Evolutionary conservation across 2,888 invertebrate genomes (phyloP), one percentile per base, ranked within the genome.

Genomic region (Melinopterus prodromus): DNA sequence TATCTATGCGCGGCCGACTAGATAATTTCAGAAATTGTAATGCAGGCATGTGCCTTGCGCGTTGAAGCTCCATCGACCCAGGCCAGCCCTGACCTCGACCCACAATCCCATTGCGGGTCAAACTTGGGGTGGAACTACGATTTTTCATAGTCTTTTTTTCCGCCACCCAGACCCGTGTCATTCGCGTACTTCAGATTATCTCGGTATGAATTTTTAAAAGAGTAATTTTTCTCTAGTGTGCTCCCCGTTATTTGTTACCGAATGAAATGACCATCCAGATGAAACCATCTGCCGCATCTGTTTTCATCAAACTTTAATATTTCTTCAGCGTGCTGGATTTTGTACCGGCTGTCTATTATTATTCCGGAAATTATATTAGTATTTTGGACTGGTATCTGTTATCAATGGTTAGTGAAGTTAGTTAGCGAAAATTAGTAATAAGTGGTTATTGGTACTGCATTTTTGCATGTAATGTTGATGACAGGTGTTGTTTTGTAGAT

Each of bases 41-140:
- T 79, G 79, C 79, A 79, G 76, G 79, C 35, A 69, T 76, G 70
- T 35, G 69, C 16, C 76, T 35, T 83, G 83, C 83, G 82, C 82
- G 81, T 79, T 80, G 84, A 81, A 84, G 87, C 88, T 88, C 85
- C 86, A 88, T 87, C 87, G 87, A 87, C 86, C 53, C 86, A 86
- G 87, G 84, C 87, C 86, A 87, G 86, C 87, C 88, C 87, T 88
- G 88, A 87, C 88, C 88, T 88, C 87, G 88, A 87, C 88, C 87
- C 86, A 88, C 86, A 88, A 84, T 84, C 83, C 74, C 82, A 84
- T 84, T 84, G 83, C 87, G 84, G 87, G 87, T 87, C 85, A 85
- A 85, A 84, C 84, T 85, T 83, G 80, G 85, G 85, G 84, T 84
- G 84, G 83, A 84, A 84, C 84, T 83, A 81, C 74, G 74, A n/a